Conservation (phyloP, 2,888 invertebrate genomes). For the Parelbella ahira region DNA sequence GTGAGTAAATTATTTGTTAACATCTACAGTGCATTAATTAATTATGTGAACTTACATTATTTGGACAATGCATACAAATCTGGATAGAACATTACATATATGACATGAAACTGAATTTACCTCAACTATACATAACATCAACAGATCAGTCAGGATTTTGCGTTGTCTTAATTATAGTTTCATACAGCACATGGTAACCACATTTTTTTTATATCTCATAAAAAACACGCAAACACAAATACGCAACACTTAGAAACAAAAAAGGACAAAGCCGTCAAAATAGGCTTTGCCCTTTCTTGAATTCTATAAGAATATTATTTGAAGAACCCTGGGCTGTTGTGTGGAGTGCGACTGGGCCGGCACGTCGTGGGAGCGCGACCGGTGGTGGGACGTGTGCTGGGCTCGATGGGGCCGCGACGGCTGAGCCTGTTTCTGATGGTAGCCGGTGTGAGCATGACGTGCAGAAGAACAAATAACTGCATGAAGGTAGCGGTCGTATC, state of each 20-base stretch:
- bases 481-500: constrained; percentile 82
- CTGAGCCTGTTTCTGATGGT: constrained; percentile 63
- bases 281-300: constrained; percentile 44
- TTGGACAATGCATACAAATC: too few species aligned
- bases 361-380: constrained; percentile 68
- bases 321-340: constrained; percentile 68
- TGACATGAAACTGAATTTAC: too few species aligned
- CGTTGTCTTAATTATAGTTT: constrained; percentile 1
- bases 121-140: too few species aligned
- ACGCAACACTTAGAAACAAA: constrained; percentile 31
- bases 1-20: constrained; percentile 5
- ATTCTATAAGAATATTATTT: constrained; percentile 77
- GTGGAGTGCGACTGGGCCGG: constrained; percentile 40
- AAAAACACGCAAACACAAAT: constrained; percentile 8
- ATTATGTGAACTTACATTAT: too few species aligned
- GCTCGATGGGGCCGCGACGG: constrained; percentile 41
- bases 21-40: too few species aligned
- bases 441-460: constrained; percentile 68
- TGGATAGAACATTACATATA: too few species aligned
- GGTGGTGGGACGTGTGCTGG: constrained; percentile 39
- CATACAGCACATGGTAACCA: constrained; percentile 49
- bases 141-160: constrained; percentile 4
- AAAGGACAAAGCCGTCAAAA: constrained; percentile 45
- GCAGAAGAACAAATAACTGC: constrained; percentile 82
- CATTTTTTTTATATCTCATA: constrained; percentile 21